Conservation (phyloP, 2,888 invertebrate species). For the Adelognathus sp. region DNA sequence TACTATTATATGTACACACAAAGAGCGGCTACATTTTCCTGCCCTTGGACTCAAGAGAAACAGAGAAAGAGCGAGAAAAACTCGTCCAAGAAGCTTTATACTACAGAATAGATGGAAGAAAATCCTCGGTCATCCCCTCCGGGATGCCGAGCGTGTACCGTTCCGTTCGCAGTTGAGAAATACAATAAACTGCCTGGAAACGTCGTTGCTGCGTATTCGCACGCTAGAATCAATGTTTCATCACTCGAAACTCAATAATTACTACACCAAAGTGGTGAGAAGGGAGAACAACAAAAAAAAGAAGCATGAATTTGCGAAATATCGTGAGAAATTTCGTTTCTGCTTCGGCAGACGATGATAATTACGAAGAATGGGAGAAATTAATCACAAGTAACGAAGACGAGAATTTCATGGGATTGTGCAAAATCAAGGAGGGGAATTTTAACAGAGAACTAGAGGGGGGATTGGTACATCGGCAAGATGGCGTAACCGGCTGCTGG, state of each 20-base stretch:
- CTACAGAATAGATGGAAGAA: slow-evolving; percentile 9
- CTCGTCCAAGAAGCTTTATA: slow-evolving; percentile 5
- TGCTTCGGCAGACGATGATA: background rate
- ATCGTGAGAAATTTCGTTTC: background rate
- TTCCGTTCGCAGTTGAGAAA: slow-evolving; percentile 29
- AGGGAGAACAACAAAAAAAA: background rate
- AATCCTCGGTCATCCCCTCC: slow-evolving; percentile 5
- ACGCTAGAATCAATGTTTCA: background rate
- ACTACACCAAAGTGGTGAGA: slow-evolving; percentile 18
- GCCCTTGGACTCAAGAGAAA: background rate
- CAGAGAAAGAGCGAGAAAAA: background rate
- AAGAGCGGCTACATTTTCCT: slow-evolving; percentile 16
- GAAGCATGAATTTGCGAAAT: background rate
- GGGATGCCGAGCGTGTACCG: slow-evolving; percentile 15
- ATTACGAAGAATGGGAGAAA: background rate
- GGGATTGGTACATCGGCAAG: slow-evolving; percentile 37
- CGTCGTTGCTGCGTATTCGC: background rate
- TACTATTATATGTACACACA: slow-evolving; percentile 33
- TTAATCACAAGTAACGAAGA: background rate
- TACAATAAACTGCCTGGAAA: too few species aligned
- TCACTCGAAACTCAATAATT: slow-evolving; percentile 21
- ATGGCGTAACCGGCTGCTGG: slow-evolving; percentile 56
- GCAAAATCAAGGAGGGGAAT: background rate
- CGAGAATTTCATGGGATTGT: background rate
- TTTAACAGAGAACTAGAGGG: background rate